Percentiles rank a stretch among this genome's conserved stretches.
phyloP scores from a whole-genome alignment of 2,113 vertebrate genomes.

The Aramus guarauna region DNA sequence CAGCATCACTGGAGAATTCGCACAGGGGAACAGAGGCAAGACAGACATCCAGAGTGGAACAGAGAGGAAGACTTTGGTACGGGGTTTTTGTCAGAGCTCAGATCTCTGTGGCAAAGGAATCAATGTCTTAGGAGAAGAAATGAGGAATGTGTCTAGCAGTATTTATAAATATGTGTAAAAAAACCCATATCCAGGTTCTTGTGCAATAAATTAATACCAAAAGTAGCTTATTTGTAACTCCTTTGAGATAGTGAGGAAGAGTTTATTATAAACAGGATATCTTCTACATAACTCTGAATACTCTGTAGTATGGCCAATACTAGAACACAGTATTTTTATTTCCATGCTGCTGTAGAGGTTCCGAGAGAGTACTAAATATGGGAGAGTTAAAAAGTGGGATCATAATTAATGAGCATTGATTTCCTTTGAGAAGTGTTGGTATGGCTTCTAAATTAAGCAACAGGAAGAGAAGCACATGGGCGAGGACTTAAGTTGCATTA shows the following conservation, averaged over 20 bases:
- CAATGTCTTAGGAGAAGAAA: neutral
- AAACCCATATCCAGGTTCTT: neutral
- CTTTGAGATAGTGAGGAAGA: neutral
- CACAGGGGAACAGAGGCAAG: neutral
- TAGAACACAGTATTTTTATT: neutral
- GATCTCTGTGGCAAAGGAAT: neutral
- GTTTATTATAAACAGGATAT: neutral
- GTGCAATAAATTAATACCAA: neutral
- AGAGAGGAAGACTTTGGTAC: neutral
- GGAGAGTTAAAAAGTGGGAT: conserved; percentile 19
- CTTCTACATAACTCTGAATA: neutral
- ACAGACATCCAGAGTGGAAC: neutral
- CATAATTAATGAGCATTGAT: conserved; percentile 46
- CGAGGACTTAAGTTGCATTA: conserved; percentile 13
- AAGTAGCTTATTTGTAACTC: neutral
- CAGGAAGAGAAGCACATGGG: neutral
- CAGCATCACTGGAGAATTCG: neutral
- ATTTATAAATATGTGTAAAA: neutral
- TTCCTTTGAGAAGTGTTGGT: conserved; percentile 34
- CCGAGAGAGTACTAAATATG: neutral
- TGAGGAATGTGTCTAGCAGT: neutral
- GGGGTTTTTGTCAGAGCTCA: neutral
- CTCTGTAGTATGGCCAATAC: neutral
- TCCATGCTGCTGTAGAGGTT: neutral
- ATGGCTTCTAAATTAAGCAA: conserved; percentile 34